These are phyloP conservation scores for Cephus nigrinus DNA, from an alignment of 2,888 invertebrate species.

Conservation along the genomic window DNA sequence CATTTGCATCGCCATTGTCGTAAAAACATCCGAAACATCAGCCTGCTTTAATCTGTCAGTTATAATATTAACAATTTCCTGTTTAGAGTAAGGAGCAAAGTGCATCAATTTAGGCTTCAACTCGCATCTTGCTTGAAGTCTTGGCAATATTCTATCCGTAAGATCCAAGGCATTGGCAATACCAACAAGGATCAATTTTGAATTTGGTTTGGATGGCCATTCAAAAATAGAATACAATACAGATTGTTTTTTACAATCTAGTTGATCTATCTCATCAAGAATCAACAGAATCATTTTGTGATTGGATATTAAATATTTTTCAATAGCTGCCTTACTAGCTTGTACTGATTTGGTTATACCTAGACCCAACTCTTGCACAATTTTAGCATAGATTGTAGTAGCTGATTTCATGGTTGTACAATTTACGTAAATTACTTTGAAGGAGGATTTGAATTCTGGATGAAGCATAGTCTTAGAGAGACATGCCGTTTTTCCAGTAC, in stretches of 20 bases:
- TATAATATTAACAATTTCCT: constrained; percentile 90
- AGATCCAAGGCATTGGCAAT: constrained; percentile 96
- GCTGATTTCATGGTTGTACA: constrained; percentile 92
- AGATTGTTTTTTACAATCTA: constrained; percentile 84
- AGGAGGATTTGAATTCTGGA: constrained; percentile 72
- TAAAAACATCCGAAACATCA: constrained; percentile 78
- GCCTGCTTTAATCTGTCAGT: constrained; percentile 79
- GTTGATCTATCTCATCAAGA: constrained; percentile 95
- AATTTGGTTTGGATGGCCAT: constrained; percentile 81
- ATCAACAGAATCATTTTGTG: constrained; percentile 85
- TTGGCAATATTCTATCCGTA: constrained; percentile 88
- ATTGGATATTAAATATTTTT: constrained; percentile 75
- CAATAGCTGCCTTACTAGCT: constrained; percentile 75
- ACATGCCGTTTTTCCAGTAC: constrained; percentile 96
- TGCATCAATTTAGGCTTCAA: constrained; percentile 83
- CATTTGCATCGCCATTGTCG: constrained; percentile 87
- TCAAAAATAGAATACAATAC: constrained; percentile 94
- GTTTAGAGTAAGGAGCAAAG: constrained; percentile 91
- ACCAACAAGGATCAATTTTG: constrained; percentile 85
- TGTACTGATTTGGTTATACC: constrained; percentile 74
- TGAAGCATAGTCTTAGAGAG: constrained; percentile 79
- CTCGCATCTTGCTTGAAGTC: constrained; percentile 82
- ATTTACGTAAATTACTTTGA: constrained; percentile 80
- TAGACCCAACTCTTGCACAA: constrained; percentile 78
- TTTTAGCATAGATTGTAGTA: constrained; percentile 80